These are phyloP conservation scores for Ibidorhyncha struthersii DNA, from an alignment of 2,113 vertebrate species.

Conservation along the genomic window DNA sequence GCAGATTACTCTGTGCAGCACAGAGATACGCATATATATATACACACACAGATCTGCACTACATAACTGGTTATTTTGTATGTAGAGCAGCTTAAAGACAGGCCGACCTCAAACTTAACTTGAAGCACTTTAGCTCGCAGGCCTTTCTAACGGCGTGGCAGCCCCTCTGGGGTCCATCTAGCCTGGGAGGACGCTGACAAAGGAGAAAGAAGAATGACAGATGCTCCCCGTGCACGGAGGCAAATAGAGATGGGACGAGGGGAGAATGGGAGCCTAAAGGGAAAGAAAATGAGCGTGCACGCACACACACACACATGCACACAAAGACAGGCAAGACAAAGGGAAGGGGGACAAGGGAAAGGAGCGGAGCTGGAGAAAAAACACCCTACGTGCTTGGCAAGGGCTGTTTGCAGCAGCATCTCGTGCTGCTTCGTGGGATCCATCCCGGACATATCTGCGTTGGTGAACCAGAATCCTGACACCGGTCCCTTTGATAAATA, in stretches of 20 bases:
- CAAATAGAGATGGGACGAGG: background rate
- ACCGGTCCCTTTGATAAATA: constrained; percentile 41
- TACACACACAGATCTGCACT: background rate
- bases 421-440: background rate
- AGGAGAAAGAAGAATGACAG: constrained; percentile 49
- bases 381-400: background rate
- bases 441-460: background rate
- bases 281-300: background rate
- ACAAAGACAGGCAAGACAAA: constrained; percentile 53
- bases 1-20: background rate
- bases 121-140: background rate
- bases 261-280: constrained; percentile 33
- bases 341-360: background rate
- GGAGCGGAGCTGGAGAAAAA: background rate
- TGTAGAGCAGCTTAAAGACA: background rate
- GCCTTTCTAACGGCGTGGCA: background rate
- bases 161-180: background rate
- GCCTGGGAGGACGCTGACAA: constrained; percentile 25
- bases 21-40: fast-evolving
- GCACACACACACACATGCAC: background rate
- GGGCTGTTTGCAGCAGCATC: background rate
- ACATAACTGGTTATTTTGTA: background rate
- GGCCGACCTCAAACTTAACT: background rate
- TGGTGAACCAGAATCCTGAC: background rate
- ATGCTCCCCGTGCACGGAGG: background rate